Conservation (phyloP, 2,113 vertebrate species). For the Ranitomeya imitator region DNA sequence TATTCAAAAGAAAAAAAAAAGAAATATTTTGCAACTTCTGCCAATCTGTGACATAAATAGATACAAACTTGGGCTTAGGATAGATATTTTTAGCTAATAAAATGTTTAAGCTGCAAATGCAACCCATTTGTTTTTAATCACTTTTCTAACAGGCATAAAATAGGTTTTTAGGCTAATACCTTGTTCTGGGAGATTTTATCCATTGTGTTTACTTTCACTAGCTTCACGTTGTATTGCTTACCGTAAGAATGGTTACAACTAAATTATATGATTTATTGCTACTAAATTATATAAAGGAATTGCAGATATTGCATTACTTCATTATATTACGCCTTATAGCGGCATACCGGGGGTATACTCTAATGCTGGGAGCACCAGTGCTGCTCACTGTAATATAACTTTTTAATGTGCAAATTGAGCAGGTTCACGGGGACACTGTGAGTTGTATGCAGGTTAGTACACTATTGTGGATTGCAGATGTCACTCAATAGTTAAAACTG, state of each 20-base stretch:
- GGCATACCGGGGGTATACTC: neutral
- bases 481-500: neutral
- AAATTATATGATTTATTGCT: neutral
- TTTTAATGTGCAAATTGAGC: neutral
- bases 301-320: neutral
- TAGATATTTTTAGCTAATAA: neutral
- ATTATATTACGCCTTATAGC: neutral
- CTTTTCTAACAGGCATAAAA: neutral
- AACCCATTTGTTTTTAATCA: neutral
- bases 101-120: neutral
- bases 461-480: neutral
- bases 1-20: neutral
- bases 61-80: neutral
- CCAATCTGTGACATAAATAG: neutral
- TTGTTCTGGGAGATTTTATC: neutral
- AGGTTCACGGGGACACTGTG: no score
- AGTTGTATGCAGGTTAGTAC: no score
- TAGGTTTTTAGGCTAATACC: neutral
- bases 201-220: neutral
- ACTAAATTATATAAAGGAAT: neutral
- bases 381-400: neutral
- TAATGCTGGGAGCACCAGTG: neutral
- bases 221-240: neutral
- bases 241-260: neutral
- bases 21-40: neutral